Evolutionary conservation across 2,888 invertebrate genomes (phyloP).

Genomic region (Oligia strigilis): DNA sequence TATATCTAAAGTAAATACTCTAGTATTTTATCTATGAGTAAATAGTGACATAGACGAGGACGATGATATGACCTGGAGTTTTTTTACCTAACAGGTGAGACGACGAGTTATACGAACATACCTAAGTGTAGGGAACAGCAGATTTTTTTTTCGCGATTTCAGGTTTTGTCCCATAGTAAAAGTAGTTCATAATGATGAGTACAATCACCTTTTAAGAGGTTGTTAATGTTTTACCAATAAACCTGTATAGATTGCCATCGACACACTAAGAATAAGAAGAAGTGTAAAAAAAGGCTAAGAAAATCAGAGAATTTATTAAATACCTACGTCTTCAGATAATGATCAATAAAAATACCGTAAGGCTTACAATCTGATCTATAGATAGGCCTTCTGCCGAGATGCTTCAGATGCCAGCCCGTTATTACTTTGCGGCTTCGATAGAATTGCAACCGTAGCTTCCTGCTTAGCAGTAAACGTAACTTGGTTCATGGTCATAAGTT

Average conservation of each 20-base stretch:
- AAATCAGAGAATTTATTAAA: not conserved
- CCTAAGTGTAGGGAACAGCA: too few species aligned
- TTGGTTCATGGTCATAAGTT: not conserved
- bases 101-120: too few species aligned
- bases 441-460: conserved; percentile 36
- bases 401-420: conserved; percentile 39
- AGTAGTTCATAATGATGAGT: too few species aligned
- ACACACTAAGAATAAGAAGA: not conserved
- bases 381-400: not conserved
- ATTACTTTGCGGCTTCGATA: conserved; percentile 36
- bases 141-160: too few species aligned
- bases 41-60: conserved; percentile 22
- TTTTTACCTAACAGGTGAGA: not conserved
- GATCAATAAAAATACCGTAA: conserved; percentile 23
- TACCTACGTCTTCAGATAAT: not conserved
- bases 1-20: conserved; percentile 1
- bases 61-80: not conserved
- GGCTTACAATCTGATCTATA: conserved; percentile 3
- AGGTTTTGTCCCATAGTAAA: too few species aligned
- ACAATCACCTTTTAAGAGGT: too few species aligned
- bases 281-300: not conserved
- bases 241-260: not conserved
- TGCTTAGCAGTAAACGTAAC: not conserved
- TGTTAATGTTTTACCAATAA: too few species aligned
- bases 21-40: too few species aligned